Base-by-base conservation (phyloP, 2,888 invertebrate species). In the Entomobrya proxima region DNA sequence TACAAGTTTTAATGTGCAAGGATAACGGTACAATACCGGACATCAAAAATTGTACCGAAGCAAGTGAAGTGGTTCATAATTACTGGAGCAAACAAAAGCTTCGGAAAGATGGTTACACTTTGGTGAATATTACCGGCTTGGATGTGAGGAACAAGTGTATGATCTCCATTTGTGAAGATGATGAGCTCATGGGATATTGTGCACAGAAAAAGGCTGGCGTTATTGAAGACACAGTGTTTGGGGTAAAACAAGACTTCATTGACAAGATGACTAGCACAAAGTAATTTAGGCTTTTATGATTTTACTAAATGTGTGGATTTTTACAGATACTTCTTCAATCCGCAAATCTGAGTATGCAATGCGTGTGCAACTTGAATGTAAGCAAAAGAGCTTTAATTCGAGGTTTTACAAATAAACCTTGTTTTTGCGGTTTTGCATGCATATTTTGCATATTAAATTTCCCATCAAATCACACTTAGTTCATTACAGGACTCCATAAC, bases 171-270 rank as follows among this genome's bases (percentile, higher is more conserved):
- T 85, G 85, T 40, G 79, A 79, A 15, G 74, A 79, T 47, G 11
- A 64, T 11, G 35, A 85, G 6, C 64, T 79, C 6, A 85, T 85
- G 85, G 85, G 85, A 11, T 79, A 85, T n/a, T 85, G 85, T 52
- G 75, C 30, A 0, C 69, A 69, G 15, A 35, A 79, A 7, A 30
- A 9, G 27, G 35, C 3, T 35, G 35, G 18, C 21, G 35, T 37
- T 5, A 15, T 35, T 6, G 64, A 15, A 2, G 35, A 64, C 4
- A n/a, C 37, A n/a, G 35, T 3, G 27, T 64, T 37, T 37, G 32
- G 64, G 32, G 64, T 32, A 37, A 32, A 4, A 6, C 18, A 37
- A 64, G 3, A 18, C 21, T 40, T 40, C 44, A 40, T 15, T 15
- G 15, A 40, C 44, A 40, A 40, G n/a, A 15, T 11, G 7, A 40